These are phyloP conservation scores for Streblospio benedicti DNA, from an alignment of 1,140 invertebrate genomes.

Conservation along the genomic window DNA sequence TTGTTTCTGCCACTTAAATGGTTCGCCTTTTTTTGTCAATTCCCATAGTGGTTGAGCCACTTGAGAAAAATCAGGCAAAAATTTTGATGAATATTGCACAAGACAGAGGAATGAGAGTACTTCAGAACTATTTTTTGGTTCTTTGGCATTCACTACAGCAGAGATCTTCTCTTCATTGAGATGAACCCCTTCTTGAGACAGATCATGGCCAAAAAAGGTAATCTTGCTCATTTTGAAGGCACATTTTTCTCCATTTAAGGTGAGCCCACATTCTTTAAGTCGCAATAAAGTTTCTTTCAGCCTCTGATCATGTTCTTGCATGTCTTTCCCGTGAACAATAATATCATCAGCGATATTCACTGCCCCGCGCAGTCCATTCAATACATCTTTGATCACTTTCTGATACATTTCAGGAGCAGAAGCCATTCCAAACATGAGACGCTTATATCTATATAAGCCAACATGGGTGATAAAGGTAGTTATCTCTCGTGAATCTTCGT, in stretches of 20 bases:
- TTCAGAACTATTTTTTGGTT: background rate
- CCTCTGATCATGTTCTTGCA: conserved; percentile 19
- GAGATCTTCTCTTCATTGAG: too few relatives aligned
- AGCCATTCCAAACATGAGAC: conserved; percentile 10
- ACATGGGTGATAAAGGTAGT: conserved; percentile 16
- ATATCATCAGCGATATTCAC: conserved; percentile 22
- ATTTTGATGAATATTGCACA: background rate
- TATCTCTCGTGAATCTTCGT: conserved; percentile 12
- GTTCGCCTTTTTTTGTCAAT: background rate
- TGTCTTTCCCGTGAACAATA: conserved; percentile 17
- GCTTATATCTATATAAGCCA: conserved; percentile 10
- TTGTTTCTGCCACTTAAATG: background rate
- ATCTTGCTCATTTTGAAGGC: too few relatives aligned
- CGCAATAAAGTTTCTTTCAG: conserved; percentile 1
- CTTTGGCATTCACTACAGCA: background rate
- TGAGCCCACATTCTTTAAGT: background rate
- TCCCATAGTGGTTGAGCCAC: background rate
- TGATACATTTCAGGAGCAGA: conserved; percentile 6
- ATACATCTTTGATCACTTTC: background rate
- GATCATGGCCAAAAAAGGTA: too few relatives aligned
- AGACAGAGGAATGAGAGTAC: background rate
- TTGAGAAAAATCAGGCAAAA: background rate
- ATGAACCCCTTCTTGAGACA: too few relatives aligned
- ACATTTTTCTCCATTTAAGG: too few relatives aligned
- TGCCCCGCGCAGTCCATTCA: conserved; percentile 12